Evolutionary conservation across 1,140 invertebrate genomes (phyloP), one percentile per base, ranked within the genome.

Genomic region (Cydia amplana): DNA sequence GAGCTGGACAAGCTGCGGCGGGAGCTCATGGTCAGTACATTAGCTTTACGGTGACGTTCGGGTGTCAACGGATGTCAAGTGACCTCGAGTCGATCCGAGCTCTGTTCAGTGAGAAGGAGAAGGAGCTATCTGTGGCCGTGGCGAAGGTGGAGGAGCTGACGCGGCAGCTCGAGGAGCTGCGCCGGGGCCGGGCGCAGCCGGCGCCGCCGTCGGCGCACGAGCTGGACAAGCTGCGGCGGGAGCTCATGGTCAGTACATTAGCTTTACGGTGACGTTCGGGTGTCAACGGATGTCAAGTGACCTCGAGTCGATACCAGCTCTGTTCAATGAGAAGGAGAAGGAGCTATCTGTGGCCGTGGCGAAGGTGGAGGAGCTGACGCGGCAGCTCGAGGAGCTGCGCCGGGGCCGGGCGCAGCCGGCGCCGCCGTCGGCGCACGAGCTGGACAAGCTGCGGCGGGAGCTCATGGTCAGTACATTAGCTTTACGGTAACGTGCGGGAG

Each of bases 281-380:
- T n/a, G n/a, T n/a, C n/a, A n/a, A n/a, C n/a, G n/a, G n/a, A n/a
- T n/a, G n/a, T n/a, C 96, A 84, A 97, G 97, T 85, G 98, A 99
- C 93, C 94, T 99, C 91, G 98, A 99, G 92, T 98, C 97, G 75
- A 98, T 99, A 84, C 96, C 98, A 75, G 97, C 97, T 20, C 94
- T 99, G 70, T 99, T 99, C 95, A 98, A 98, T 94, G 98, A 99
- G 89, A 99, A 99, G 91, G 98, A 99, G 87, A 99, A 99, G 90
- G 98, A 99, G 93, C 93, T 99, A 49, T 97, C 97, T 36, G 90
- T 99, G 94, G 98, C 98, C 1, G 97, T 99, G 82, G 96, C 97
- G 80, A 98, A 98, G 93, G 98, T 99, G 82, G 98, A 99, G 85
- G 97, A 98, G 90, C 93, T 99, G 83, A 99, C 98, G 74, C 93